Percentiles rank a stretch among this genome's conserved stretches.
These are phyloP conservation scores for Acronicta aceris DNA, from an alignment of 2,888 invertebrate species.

Conservation along the genomic window DNA sequence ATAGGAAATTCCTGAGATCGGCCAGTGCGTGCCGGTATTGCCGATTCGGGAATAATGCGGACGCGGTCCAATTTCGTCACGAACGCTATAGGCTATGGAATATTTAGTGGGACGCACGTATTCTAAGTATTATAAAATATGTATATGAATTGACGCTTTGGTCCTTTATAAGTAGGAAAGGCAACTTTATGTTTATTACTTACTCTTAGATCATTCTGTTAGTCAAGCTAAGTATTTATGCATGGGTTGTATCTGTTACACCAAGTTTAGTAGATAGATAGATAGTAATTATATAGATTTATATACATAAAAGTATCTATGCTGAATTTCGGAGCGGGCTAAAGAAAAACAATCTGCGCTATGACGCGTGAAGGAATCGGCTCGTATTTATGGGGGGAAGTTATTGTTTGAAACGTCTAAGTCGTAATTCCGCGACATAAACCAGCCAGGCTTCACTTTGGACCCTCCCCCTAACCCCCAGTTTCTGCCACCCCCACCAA, in stretches of 20 bases:
- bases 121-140: slow-evolving; percentile 16
- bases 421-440: slow-evolving; percentile 89
- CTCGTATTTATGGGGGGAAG: slow-evolving; percentile 85
- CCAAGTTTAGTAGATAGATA: too few species aligned
- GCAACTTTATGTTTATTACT: background rate
- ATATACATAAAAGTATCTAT: background rate
- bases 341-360: slow-evolving; percentile 82
- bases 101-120: slow-evolving; percentile 22
- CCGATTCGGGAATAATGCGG: slow-evolving; percentile 51
- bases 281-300: too few species aligned
- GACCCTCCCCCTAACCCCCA: slow-evolving; percentile 66
- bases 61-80: slow-evolving; percentile 44
- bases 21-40: slow-evolving; percentile 48
- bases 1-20: slow-evolving; percentile 71
- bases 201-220: too few species aligned
- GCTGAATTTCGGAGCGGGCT: slow-evolving; percentile 50
- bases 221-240: background rate
- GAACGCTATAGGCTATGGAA: slow-evolving; percentile 17
- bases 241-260: background rate
- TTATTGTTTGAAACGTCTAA: slow-evolving; percentile 90
- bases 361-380: slow-evolving; percentile 89
- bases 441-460: slow-evolving; percentile 84
- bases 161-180: background rate
- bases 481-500: slow-evolving; percentile 60
- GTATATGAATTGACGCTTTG: background rate